A percentile compares a stretch with the other conserved stretches of the same genome.
Conservation (phyloP, 2,888 invertebrate species). For the Gastrophysa polygoni region DNA sequence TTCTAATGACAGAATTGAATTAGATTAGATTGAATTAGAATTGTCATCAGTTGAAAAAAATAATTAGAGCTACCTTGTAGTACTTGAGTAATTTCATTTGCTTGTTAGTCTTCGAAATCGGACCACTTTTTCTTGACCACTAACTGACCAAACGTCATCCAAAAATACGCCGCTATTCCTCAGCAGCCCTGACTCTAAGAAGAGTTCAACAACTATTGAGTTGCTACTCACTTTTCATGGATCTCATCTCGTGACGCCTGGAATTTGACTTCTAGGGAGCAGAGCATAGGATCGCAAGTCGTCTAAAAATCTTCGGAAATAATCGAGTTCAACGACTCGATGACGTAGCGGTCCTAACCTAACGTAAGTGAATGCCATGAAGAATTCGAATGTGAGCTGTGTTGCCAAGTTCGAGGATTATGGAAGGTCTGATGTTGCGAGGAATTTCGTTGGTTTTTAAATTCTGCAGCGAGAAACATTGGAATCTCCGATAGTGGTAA, state of each 20-base stretch:
- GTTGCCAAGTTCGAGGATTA: constrained; percentile 7
- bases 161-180: neutral
- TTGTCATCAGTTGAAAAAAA: too few species aligned
- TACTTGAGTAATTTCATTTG: too few species aligned
- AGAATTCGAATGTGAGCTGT: constrained; percentile 9
- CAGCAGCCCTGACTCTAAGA: constrained; percentile 15
- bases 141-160: neutral
- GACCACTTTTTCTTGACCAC: too few species aligned
- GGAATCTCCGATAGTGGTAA: too few species aligned
- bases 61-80: too few species aligned
- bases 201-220: constrained; percentile 26
- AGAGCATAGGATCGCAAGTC: constrained; percentile 26
- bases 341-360: constrained; percentile 50
- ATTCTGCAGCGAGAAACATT: too few species aligned
- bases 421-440: neutral
- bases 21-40: too few species aligned
- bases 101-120: too few species aligned
- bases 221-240: constrained; percentile 27
- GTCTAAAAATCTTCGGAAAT: constrained; percentile 39
- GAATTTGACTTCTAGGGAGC: neutral
- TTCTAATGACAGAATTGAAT: too few species aligned
- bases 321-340: constrained; percentile 46
- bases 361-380: constrained; percentile 45
- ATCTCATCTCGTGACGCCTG: neutral
- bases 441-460: too few species aligned